Base-by-base conservation (phyloP, 2,797 vertebrate species). In the Sphenodon punctatus region DNA sequence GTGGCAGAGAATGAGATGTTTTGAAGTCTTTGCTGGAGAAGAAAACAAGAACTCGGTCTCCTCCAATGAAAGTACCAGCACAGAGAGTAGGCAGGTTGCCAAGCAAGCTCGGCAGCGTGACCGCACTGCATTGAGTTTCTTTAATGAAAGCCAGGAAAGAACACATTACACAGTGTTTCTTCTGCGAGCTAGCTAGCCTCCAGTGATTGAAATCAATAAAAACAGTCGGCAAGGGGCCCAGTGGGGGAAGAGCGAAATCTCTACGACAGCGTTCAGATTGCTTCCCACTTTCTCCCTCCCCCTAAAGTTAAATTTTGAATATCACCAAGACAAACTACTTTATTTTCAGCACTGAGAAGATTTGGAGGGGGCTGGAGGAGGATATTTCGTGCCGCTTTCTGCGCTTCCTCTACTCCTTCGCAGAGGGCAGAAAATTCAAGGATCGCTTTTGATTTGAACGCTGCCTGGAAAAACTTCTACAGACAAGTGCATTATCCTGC, bases 61-160 rank as follows among this genome's bases (percentile, higher is more conserved):
- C 87, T 89, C 92, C 78, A 88, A 90, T 79, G 91, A 95, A 94
- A 94, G 93, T 78, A 96, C 96, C 96, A 93, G n/a, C n/a, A n/a
- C 95, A 96, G 96, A 90, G 95, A 94, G 95, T 95, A 95, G 97
- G 97, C 97, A 96, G 94, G 90, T 92, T 95, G 96, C 97, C 97
- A 97, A 95, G 85, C 86, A 69, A 88, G 90, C 91, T 92, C 94
- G 78, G 92, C 92, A 93, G 94, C 94, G 95, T 95, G 96, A 97
- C 96, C 96, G 88, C 96, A 89, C 93, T 95, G 96, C 95, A 97
- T 95, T 96, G 95, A 96, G 95, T 95, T 96, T 88, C 93, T 97
- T 96, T 96, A 97, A 97, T 96, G 95, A 96, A 95, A 95, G 96
- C 97, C 97, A 98, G 96, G 96, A 97, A 95, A 95, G 95, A 93